phyloP scores from a whole-genome alignment of 2,113 vertebrate species.

The Daphoenositta chrysoptera region DNA sequence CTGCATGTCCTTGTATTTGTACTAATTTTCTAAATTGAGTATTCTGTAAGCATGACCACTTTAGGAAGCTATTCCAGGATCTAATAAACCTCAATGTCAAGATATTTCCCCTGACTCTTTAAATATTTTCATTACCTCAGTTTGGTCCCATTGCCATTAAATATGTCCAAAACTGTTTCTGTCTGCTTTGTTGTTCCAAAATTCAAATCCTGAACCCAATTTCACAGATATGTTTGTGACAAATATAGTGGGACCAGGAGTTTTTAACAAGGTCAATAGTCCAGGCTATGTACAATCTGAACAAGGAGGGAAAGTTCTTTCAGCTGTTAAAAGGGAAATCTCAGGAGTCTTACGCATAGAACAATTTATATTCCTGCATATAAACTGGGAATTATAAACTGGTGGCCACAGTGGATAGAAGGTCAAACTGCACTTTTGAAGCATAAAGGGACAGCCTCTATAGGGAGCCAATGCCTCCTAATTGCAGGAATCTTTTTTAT shows the following conservation, averaged over 20 bases:
- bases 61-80: conserved; percentile 41
- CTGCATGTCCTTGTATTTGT: neutral
- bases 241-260: neutral
- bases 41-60: neutral
- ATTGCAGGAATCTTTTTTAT: neutral
- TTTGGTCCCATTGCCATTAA: conserved; percentile 35
- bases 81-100: conserved; percentile 24
- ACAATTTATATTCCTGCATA: neutral
- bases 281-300: neutral
- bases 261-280: neutral
- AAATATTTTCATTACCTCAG: neutral
- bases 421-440: neutral
- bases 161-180: neutral
- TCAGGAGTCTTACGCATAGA: neutral
- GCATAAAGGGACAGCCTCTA: neutral
- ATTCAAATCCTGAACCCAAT: neutral
- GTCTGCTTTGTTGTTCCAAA: neutral
- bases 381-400: neutral
- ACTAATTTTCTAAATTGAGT: neutral
- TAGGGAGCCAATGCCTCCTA: neutral
- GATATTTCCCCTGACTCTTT: conserved; percentile 3
- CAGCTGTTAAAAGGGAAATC: neutral
- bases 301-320: neutral
- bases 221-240: neutral
- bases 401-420: neutral